Evolutionary conservation across 2,797 vertebrate genomes (phyloP).

Genomic region (Otus scops): DNA sequence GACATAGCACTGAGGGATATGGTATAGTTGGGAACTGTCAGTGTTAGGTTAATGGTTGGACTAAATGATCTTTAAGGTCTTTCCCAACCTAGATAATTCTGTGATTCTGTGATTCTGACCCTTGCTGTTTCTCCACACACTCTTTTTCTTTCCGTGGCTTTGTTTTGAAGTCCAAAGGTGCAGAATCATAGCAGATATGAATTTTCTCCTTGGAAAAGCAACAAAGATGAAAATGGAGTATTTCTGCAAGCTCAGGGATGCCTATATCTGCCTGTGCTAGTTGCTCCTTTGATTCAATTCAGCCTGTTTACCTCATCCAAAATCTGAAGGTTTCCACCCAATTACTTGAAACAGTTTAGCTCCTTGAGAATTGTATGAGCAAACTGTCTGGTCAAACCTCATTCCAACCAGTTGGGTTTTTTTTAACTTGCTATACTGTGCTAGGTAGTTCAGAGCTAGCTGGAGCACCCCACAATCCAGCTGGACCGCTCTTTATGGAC

Average conservation of each 20-base stretch:
- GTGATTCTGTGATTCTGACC: neutral
- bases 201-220: slow-evolving; percentile 47
- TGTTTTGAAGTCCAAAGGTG: slow-evolving; percentile 28
- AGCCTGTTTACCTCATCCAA: neutral
- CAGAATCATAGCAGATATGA: neutral
- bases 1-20: too few relatives aligned
- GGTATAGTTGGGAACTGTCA: too few relatives aligned
- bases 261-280: neutral
- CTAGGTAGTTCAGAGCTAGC: neutral
- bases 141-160: neutral
- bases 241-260: neutral
- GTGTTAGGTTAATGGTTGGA: too few relatives aligned
- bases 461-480: neutral
- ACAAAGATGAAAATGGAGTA: neutral
- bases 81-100: too few relatives aligned
- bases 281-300: neutral
- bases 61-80: too few relatives aligned
- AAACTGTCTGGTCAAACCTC: neutral
- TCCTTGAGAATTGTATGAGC: neutral
- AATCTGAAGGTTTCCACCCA: neutral
- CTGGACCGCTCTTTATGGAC: too few relatives aligned
- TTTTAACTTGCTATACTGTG: neutral
- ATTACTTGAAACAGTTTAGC: neutral
- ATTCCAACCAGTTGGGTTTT: neutral
- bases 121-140: neutral